A percentile compares a stretch with the other conserved stretches of the same genome.
Conservation (phyloP, 2,113 vertebrate genomes). For the Mormoops blainvillei region DNA sequence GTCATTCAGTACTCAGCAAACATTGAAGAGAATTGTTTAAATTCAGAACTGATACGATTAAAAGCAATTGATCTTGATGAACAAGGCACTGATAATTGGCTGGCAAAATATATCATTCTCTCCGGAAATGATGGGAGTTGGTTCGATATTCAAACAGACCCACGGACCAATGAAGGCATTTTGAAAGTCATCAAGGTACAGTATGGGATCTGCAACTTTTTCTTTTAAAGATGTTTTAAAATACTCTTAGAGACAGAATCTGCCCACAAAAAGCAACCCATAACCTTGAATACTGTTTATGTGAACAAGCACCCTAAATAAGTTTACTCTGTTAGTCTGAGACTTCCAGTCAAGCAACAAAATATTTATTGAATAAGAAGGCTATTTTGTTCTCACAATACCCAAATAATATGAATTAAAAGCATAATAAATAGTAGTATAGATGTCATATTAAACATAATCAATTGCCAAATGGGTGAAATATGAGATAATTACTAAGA, state of each 20-base stretch:
- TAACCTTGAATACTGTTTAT: background rate
- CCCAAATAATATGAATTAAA: background rate
- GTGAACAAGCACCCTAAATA: background rate
- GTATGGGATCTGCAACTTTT: slow-evolving; percentile 49
- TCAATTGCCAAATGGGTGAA: background rate
- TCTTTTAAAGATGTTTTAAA: slow-evolving; percentile 17
- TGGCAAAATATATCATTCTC: slow-evolving; percentile 85
- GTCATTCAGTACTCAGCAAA: slow-evolving; percentile 85
- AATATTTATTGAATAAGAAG: background rate
- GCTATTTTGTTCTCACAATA: background rate
- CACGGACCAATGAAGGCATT: slow-evolving; percentile 89
- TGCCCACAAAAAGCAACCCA: background rate
- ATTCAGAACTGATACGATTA: slow-evolving; percentile 87
- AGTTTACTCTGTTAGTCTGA: background rate
- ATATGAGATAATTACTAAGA: background rate
- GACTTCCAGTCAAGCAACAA: background rate
- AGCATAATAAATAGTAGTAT: background rate
- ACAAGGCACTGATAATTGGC: slow-evolving; percentile 87
- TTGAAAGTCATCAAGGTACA: slow-evolving; percentile 87
- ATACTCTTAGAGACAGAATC: background rate
- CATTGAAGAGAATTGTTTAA: slow-evolving; percentile 87
- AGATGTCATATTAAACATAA: background rate
- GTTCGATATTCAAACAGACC: slow-evolving; percentile 89
- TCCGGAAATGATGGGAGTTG: slow-evolving; percentile 91
- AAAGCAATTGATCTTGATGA: slow-evolving; percentile 87